phyloP scores from a whole-genome alignment of 2,797 vertebrate species.

The Pseudocheirus occidentalis region DNA sequence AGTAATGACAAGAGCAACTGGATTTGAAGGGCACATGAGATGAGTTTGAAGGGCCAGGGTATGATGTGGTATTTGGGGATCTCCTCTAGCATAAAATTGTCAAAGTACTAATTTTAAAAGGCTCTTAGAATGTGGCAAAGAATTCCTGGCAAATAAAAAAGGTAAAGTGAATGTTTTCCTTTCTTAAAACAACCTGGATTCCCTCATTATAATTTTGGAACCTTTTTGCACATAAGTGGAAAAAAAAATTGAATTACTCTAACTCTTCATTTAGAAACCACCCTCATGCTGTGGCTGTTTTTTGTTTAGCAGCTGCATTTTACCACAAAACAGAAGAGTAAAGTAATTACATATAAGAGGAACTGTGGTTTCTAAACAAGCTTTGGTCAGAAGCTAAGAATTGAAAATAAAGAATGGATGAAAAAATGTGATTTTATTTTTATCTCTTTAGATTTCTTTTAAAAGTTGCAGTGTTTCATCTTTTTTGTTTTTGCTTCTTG shows the following conservation, averaged over 20 bases:
- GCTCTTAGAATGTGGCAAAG: slow-evolving; percentile 50
- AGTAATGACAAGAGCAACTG: background rate
- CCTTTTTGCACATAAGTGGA: slow-evolving; percentile 41
- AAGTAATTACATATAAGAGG: background rate
- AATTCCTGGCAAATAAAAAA: slow-evolving; percentile 57
- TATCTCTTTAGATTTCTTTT: background rate
- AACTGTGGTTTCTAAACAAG: slow-evolving; percentile 23
- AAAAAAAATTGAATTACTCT: slow-evolving; percentile 30
- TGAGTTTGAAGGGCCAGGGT: background rate
- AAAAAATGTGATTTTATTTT: background rate
- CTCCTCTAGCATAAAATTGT: slow-evolving; percentile 45
- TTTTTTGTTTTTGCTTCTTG: too few species aligned
- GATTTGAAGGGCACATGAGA: background rate
- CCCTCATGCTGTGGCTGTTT: slow-evolving; percentile 1
- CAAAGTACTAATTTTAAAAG: slow-evolving; percentile 57
- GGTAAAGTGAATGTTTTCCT: slow-evolving; percentile 52
- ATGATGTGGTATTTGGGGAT: background rate
- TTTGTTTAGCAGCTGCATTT: slow-evolving; percentile 31
- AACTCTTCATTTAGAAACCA: slow-evolving; percentile 62
- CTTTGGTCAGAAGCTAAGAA: background rate
- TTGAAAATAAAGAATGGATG: background rate
- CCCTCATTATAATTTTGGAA: slow-evolving; percentile 22
- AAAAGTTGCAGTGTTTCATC: background rate
- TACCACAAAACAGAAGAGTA: slow-evolving; percentile 18
- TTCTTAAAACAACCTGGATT: slow-evolving; percentile 57